phyloP scores from a whole-genome alignment of 2,888 invertebrate genomes.

The Lepidocyrtoides sp. region DNA sequence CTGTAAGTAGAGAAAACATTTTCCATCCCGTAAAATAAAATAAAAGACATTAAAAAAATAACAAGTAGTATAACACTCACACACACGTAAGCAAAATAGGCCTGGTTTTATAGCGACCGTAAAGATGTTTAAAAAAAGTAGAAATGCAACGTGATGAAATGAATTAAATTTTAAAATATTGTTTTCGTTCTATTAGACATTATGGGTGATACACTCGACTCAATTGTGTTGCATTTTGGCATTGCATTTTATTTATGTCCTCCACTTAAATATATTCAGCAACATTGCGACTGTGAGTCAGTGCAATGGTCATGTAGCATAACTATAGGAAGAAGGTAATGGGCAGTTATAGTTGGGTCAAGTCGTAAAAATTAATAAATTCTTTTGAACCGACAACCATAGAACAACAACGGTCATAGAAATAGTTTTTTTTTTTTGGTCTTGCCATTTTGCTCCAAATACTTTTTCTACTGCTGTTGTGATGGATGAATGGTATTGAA shows the following conservation, averaged over 20 bases:
- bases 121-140: conserved; percentile 41
- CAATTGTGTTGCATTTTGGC: conserved; percentile 45
- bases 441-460: conserved; percentile 17
- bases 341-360: conserved; percentile 26
- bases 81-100: conserved; percentile 4
- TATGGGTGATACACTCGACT: conserved; percentile 1
- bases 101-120: conserved; percentile 58
- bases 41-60: conserved; percentile 5
- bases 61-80: neutral
- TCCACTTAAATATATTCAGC: conserved; percentile 4
- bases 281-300: neutral
- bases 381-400: conserved; percentile 42
- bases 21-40: conserved; percentile 37
- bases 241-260: conserved; percentile 58
- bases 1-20: neutral
- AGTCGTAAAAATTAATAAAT: conserved; percentile 68
- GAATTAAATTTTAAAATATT: conserved; percentile 42
- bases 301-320: neutral
- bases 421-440: conserved; percentile 34
- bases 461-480: neutral
- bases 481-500: neutral
- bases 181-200: conserved; percentile 29
- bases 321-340: neutral
- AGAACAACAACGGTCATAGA: conserved; percentile 16
- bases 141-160: conserved; percentile 29